These are phyloP conservation scores for Grammomys dolichurus DNA, from an alignment of 2,113 vertebrate genomes.

Conservation along the genomic window DNA sequence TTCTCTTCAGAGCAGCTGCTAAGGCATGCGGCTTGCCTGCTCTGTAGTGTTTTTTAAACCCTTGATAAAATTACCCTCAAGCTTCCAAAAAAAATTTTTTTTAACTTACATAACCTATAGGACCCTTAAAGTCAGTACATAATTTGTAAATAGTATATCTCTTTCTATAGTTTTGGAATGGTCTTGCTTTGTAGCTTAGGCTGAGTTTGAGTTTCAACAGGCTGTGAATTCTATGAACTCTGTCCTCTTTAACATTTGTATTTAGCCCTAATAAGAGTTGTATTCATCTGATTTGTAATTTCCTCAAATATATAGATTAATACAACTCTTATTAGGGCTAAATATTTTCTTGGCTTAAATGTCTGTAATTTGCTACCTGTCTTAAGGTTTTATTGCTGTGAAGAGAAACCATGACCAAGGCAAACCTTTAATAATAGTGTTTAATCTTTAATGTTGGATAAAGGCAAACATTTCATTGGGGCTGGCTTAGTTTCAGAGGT, in stretches of 20 bases:
- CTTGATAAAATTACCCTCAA: not conserved
- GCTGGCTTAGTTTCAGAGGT: no score
- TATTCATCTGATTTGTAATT: not conserved
- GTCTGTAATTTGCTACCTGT: not conserved
- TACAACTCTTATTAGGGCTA: no score
- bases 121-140: not conserved
- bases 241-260: not conserved
- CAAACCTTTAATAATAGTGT: no score
- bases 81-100: not conserved
- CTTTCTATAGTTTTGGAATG: not conserved
- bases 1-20: not conserved
- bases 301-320: not conserved
- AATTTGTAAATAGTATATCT: not conserved
- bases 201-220: not conserved
- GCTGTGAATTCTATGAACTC: not conserved
- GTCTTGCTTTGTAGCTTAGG: no score
- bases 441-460: no score
- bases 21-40: not conserved
- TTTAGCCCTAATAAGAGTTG: not conserved
- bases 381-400: no score
- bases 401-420: no score
- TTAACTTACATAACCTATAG: not conserved
- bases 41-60: not conserved
- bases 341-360: slow-evolving; percentile 15
- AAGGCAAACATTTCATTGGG: no score